These are phyloP conservation scores for Conops quadrifasciatus DNA, from an alignment of 2,888 invertebrate genomes.

Conservation along the genomic window DNA sequence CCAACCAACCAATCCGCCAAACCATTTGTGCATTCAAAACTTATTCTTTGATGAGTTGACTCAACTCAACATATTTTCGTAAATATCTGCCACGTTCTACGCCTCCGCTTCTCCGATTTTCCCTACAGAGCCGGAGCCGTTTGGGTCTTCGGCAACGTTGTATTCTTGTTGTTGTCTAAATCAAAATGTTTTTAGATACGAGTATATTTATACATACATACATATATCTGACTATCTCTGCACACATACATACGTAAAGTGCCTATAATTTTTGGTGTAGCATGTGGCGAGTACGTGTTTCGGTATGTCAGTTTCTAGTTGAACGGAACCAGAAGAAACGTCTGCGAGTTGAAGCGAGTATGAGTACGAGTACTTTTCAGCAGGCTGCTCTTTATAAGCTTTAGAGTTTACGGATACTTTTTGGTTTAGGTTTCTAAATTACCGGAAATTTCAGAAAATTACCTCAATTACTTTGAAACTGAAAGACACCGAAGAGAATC, in stretches of 20 bases:
- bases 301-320: slow-evolving; percentile 57
- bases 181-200: slow-evolving; percentile 52
- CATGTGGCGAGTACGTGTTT: slow-evolving; percentile 62
- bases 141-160: background rate
- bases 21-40: slow-evolving; percentile 8
- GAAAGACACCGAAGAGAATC: background rate
- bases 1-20: slow-evolving; percentile 32
- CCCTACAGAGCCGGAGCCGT: background rate
- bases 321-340: background rate
- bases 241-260: slow-evolving; percentile 45
- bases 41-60: slow-evolving; percentile 56
- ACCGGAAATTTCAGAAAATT: slow-evolving; percentile 18
- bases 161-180: slow-evolving; percentile 47
- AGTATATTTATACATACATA: background rate
- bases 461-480: too few relatives aligned
- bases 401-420: background rate
- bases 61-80: slow-evolving; percentile 62
- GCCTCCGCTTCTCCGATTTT: slow-evolving; percentile 17
- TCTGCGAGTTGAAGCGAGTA: background rate
- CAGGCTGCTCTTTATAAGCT: background rate
- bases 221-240: background rate
- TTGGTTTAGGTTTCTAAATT: slow-evolving; percentile 15
- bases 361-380: background rate
- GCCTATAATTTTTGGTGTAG: slow-evolving; percentile 62
- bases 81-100: slow-evolving; percentile 37